phyloP scores from a whole-genome alignment of 2,113 vertebrate species.

The Atlantisia rogersi region DNA sequence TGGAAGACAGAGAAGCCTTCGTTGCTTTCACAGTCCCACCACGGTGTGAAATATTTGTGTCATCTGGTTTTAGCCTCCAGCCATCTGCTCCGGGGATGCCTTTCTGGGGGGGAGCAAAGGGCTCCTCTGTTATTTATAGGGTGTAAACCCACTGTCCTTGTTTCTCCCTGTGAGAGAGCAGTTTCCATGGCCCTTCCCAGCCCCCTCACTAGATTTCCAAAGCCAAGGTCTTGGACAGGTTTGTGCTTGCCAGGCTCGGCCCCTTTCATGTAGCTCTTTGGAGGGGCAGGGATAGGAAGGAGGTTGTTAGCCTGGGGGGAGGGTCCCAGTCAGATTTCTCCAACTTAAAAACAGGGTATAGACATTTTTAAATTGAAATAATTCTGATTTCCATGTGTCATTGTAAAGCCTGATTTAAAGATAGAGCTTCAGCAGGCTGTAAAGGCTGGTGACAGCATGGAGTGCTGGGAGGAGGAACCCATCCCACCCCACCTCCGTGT shows the following conservation, averaged over 20 bases:
- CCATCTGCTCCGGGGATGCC: background rate
- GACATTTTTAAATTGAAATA: background rate
- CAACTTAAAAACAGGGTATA: background rate
- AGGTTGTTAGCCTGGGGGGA: background rate
- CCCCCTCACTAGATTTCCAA: background rate
- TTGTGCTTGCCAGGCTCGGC: background rate
- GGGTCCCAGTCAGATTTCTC: background rate
- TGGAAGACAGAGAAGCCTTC: rapidly evolving
- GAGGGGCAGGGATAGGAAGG: background rate
- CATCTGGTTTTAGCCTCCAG: background rate
- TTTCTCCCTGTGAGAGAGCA: background rate
- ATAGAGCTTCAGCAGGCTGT: background rate
- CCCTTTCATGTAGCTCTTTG: background rate
- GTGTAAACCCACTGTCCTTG: background rate
- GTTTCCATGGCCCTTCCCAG: background rate
- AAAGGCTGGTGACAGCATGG: background rate
- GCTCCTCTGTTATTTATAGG: background rate
- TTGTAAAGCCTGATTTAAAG: background rate
- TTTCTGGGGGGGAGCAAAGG: background rate
- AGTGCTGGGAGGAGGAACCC: background rate
- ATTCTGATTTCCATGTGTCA: background rate
- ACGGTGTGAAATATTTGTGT: background rate
- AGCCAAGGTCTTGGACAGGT: background rate
- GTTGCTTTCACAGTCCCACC: rapidly evolving
- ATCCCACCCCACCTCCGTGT: background rate